Percentiles rank a stretch among this genome's conserved stretches.
Conservation (phyloP, 2,113 vertebrate species). For the Cariama cristata region DNA sequence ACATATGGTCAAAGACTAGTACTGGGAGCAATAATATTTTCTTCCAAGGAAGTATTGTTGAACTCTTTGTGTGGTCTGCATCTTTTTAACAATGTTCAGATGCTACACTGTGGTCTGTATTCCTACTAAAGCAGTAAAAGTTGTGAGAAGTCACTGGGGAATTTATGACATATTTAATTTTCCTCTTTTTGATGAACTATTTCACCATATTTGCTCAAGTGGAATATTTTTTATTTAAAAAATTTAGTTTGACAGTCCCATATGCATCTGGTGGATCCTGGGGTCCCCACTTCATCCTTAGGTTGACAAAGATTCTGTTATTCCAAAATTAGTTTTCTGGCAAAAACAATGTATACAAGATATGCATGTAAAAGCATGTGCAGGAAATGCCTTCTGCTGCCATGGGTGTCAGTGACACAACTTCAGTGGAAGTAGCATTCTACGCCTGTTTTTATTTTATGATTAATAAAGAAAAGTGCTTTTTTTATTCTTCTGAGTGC, state of each 20-base stretch:
- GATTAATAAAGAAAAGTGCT: neutral
- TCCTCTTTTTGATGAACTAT: neutral
- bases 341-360: constrained; percentile 4
- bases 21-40: constrained; percentile 54
- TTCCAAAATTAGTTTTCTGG: constrained; percentile 11
- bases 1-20: constrained; percentile 30
- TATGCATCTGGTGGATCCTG: neutral
- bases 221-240: constrained; percentile 42
- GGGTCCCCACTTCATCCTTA: neutral
- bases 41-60: constrained; percentile 58
- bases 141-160: constrained; percentile 39
- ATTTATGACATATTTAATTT: constrained; percentile 28
- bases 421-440: neutral
- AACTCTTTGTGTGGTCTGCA: constrained; percentile 67
- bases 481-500: neutral
- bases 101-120: constrained; percentile 51
- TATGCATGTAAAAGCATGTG: neutral
- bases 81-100: constrained; percentile 65
- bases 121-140: constrained; percentile 54
- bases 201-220: constrained; percentile 38
- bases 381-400: neutral
- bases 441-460: neutral
- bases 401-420: neutral
- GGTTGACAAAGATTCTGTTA: neutral
- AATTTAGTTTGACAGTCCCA: neutral